Evolutionary conservation across 1,140 invertebrate species (phyloP).

Genomic region (Thaumatotibia leucotreta): DNA sequence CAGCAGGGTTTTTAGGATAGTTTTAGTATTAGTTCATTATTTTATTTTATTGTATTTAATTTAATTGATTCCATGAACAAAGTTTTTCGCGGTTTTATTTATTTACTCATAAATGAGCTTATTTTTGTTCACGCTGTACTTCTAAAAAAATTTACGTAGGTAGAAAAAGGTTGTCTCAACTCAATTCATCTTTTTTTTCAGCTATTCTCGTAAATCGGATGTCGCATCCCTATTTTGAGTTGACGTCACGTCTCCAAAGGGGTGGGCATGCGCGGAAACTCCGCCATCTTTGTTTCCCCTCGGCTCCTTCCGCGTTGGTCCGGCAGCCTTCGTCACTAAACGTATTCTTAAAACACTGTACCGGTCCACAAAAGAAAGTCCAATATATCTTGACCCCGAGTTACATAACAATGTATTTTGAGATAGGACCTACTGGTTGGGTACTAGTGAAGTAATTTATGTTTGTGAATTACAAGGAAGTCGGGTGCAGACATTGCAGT

Average conservation of each 20-base stretch:
- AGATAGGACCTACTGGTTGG: neutral
- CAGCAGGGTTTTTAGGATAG: too few species aligned
- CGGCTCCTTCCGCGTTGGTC: conserved; percentile 29
- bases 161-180: too few species aligned
- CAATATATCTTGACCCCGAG: neutral
- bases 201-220: conserved; percentile 5
- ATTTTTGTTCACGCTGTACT: too few species aligned
- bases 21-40: too few species aligned
- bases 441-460: neutral
- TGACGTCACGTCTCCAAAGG: conserved; percentile 46
- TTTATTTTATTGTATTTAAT: too few species aligned
- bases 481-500: neutral
- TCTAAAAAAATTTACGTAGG: too few species aligned
- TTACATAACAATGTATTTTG: neutral
- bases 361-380: too few species aligned
- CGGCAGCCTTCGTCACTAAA: conserved; percentile 19
- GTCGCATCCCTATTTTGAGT: conserved; percentile 23
- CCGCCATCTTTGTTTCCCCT: conserved; percentile 41
- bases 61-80: too few species aligned
- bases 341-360: neutral
- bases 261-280: conserved; percentile 56
- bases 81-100: too few species aligned
- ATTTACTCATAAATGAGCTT: too few species aligned
- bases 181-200: too few species aligned
- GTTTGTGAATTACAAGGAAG: neutral